Base-by-base conservation (phyloP, 1,140 invertebrate species). In the Cyphomyrmex costatus region DNA sequence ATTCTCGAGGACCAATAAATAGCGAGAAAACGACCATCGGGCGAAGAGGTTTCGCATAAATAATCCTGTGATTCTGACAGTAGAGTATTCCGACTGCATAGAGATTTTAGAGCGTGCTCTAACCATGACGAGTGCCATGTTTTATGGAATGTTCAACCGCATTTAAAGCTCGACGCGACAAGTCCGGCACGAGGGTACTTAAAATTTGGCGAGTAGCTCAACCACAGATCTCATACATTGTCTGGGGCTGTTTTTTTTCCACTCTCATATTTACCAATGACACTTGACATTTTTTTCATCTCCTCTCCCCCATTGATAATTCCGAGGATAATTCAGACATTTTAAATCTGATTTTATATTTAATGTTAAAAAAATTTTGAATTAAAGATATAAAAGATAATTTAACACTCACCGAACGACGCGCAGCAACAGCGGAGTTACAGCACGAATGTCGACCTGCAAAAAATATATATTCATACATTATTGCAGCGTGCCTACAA, bases 101-200 rank as follows among this genome's bases (percentile, higher is more conserved):
- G 85, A 70, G 36, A 71, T 86, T 83, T 76, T 68, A 66, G 68
- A 87, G 70, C 85, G 73, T 76, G 85, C 86, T 82, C 77, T 82
- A 88, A 63, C 88, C 86, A 90, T 86, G 89, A 90, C 80, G 88
- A 90, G 89, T 90, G 88, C 68, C 89, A 84, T 91, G 89, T 90
- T 91, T 91, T 90, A 90, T 90, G 90, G 85, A 86, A 91, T 90
- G 90, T 90, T 91, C 83, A 90, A 91, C 84, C 89, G 86, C 89
- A 83, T 90, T 90, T 90, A 90, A 90, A 90, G 89, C 89, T 70
- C 51, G 66, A 27, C 84, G 79, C 82, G 86, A 90, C 89, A 90
- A 88, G 89, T 86, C 58, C 53, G 65, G 68, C 70, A 70, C 16
- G 60, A 87, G 71, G 51, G 79, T 63, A 78, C 87, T 87, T 82